These are phyloP conservation scores for Tethea ocularis DNA, from an alignment of 2,888 invertebrate genomes.

Conservation along the genomic window DNA sequence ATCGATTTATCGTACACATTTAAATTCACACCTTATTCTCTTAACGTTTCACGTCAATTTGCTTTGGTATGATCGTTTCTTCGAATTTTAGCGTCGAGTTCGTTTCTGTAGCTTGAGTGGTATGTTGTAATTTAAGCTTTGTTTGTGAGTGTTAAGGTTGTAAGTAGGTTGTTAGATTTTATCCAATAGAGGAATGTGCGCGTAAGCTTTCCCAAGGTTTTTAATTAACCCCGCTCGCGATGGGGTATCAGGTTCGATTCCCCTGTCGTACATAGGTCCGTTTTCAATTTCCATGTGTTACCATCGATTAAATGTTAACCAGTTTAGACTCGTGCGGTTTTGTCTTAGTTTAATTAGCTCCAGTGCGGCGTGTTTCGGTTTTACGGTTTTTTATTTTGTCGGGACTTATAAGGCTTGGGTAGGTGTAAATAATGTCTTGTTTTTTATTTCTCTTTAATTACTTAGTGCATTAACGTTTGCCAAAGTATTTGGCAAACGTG, in stretches of 20 bases:
- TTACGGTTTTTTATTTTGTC: slow-evolving; percentile 16
- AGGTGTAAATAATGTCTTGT: slow-evolving; percentile 1
- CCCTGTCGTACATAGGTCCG: slow-evolving; percentile 15
- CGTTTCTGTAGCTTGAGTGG: background rate
- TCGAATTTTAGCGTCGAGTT: background rate
- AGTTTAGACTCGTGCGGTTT: slow-evolving; percentile 21
- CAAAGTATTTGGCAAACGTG: too few species aligned
- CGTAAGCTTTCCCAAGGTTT: slow-evolving; percentile 14
- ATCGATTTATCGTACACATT: slow-evolving; percentile 2
- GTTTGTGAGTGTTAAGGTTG: background rate
- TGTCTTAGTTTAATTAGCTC: slow-evolving; percentile 20
- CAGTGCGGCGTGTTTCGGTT: slow-evolving; percentile 6
- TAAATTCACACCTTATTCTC: background rate
- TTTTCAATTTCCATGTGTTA: slow-evolving; percentile 24
- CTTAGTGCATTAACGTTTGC: too few species aligned
- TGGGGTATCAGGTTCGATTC: slow-evolving; percentile 16
- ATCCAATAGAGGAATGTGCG: background rate
- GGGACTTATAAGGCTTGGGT: background rate
- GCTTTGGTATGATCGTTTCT: background rate
- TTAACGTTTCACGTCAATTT: background rate
- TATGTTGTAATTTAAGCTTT: background rate
- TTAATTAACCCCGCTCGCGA: slow-evolving; percentile 21
- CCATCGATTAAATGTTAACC: slow-evolving; percentile 32
- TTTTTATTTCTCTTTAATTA: background rate
- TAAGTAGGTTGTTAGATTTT: background rate